Base-by-base conservation (phyloP, 2,888 invertebrate species). In the Cremastobaeus sp. region DNA sequence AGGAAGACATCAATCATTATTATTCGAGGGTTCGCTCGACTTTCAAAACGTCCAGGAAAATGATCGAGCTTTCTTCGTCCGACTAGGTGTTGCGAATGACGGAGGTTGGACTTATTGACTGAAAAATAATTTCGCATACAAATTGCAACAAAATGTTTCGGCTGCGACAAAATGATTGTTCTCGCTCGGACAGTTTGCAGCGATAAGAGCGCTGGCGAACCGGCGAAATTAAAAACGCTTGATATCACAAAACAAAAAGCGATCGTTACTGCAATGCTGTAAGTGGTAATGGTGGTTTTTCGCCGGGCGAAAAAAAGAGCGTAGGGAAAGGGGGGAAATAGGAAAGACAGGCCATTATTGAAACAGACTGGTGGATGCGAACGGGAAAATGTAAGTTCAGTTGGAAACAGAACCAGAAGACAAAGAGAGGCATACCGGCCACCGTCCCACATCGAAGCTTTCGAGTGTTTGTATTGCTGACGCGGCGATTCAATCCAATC, bases 391-490 rank as follows among this genome's bases (percentile, higher is more conserved):
- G 86, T 84, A 87, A 87, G 86, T 87, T 86, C 86, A 85, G 85
- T 85, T 84, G 82, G 84, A 86, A 86, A 87, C 83, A 84, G 84
- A 82, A 81, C 77, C 81, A 76, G 73, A 66, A 73, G 71, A 73
- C 71, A 76, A 64, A 71, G 74, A 55, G 59, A 50, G 72, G 32
- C 32, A 66, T 34, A 71, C 60, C 76, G 70, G 69, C 69, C 72
- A 76, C 83, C 84, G 86, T 85, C 84, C 86, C 86, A 84, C 86
- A 85, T 85, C 84, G 86, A 83, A 82, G 74, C 82, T 84, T 60
- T 85, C 81, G 82, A 86, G 86, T 87, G 86, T 87, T 87, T 87
- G 86, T 86, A 86, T 86, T 87, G 86, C 87, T 87, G 87, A 87
- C 86, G 86, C 84, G 85, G 86, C 86, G 83, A 84, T 86, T 86